Evolutionary conservation across 2,113 vertebrate genomes (phyloP).

Genomic region (Dryoscopus gambensis): DNA sequence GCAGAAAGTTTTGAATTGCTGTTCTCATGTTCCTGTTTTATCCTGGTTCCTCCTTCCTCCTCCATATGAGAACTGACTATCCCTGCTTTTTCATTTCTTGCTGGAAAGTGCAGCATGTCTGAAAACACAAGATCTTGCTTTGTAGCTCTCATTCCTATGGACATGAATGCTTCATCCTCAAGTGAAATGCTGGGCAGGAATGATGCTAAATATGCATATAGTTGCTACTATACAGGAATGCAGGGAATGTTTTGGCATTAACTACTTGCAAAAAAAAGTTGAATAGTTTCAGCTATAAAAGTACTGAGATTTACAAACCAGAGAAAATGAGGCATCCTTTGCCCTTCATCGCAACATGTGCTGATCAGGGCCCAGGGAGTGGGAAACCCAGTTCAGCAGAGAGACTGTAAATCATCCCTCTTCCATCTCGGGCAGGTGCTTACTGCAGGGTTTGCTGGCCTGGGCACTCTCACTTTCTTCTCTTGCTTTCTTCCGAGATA

Average conservation of each 20-base stretch:
- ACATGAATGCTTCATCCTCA: rapidly evolving
- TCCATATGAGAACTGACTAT: neutral
- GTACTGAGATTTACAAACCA: neutral
- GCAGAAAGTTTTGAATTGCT: neutral
- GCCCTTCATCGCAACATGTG: neutral
- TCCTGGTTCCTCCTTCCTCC: neutral
- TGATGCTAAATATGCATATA: neutral
- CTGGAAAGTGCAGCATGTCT: neutral
- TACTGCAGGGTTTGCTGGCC: neutral
- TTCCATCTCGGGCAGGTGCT: rapidly evolving
- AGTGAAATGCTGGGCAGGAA: neutral
- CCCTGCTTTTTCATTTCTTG: neutral
- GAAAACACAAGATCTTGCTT: neutral
- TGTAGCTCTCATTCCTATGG: neutral
- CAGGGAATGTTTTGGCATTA: neutral
- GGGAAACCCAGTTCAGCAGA: neutral
- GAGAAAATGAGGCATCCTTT: neutral
- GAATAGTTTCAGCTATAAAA: neutral
- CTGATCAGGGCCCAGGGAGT: neutral
- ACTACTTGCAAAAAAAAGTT: neutral
- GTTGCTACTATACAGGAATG: neutral
- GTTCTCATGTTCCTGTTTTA: neutral
- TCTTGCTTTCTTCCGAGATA: neutral
- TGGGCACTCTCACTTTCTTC: neutral
- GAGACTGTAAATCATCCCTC: neutral